Evolutionary conservation across 1,140 invertebrate genomes (phyloP), one percentile per base, ranked within the genome.

Genomic region (Neuroterus valhalla): DNA sequence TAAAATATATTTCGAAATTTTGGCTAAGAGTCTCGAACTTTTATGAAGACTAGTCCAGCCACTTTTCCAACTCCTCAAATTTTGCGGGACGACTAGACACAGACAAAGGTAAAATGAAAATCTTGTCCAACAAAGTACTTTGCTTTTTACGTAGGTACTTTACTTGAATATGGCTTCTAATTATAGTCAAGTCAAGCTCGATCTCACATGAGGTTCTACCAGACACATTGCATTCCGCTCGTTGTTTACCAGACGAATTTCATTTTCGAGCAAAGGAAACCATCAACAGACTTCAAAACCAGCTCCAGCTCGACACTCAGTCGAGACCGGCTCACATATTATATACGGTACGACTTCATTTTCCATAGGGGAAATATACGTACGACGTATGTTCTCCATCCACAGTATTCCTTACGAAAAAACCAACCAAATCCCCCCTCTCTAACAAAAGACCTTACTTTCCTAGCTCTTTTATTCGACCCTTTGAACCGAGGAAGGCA

Each of bases 241-340:
- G 17, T 6, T 50, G 19, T 50, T 50, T 50, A 19, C 48, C 48
- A 50, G 48, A 21, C 21, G 48, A 50, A 50, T 50, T 50, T 50
- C 48, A 50, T 50, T 50, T 50, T 17, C 4, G 21, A 17, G 17
- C 48, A 50, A 50, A 50, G 48, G 48, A 50, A 50, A 50, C 48
- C 48, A 50, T 50, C 48, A 50, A 21, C 48, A 17, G 17, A 8
- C 48, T 50, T 50, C 48, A 50, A 50, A 50, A 50, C 31, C 31
- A 38, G 5, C 31, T 38, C 31, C 31, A 8, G 1, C 48, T 50
- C n/a, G 46, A 48, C 46, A 17, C 46, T 8, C 45, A 17, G n/a
- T 48, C 46, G 48, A 50, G 17, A 46, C 12, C 1, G 5, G 15
- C 14, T 15, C 17, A 3, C 44, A 2, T 46, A n/a, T 46, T 46